These are phyloP conservation scores for Tokudaia tokunoshimensis DNA, from an alignment of 2,797 vertebrate genomes.

Conservation along the genomic window DNA sequence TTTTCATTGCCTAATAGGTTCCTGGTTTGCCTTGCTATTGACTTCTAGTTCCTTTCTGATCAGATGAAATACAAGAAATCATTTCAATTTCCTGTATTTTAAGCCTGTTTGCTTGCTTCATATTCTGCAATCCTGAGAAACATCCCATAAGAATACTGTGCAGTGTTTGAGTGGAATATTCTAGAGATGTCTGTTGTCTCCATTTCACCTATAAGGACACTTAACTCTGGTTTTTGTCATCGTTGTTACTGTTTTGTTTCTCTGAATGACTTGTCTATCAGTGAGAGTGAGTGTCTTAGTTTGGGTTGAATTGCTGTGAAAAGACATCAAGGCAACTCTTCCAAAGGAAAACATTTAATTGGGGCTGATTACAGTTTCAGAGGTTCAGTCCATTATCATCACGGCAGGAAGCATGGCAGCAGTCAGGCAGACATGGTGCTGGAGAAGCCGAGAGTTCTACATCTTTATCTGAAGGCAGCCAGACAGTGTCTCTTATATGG, in stretches of 20 bases:
- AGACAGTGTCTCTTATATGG: neutral
- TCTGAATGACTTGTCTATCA: neutral
- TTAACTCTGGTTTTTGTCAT: neutral
- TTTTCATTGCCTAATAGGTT: neutral
- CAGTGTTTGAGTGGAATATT: neutral
- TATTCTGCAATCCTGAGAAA: neutral
- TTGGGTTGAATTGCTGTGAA: neutral
- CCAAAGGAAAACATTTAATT: neutral
- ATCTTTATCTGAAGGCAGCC: neutral
- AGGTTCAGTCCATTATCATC: neutral
- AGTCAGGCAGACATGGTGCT: neutral
- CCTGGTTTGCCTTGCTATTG: neutral
- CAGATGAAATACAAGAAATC: neutral
- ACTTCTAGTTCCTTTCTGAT: neutral
- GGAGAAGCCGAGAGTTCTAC: neutral
- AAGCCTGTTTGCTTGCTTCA: neutral
- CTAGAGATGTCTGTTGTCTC: neutral
- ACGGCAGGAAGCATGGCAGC: neutral
- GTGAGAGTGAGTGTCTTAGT: neutral
- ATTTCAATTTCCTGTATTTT: neutral
- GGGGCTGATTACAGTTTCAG: neutral
- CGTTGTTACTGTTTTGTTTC: neutral
- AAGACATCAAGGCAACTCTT: neutral
- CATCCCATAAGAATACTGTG: neutral
- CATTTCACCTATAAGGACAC: neutral